Conservation (phyloP, 2,797 vertebrate genomes). For the Halcyon leucocephala region DNA sequence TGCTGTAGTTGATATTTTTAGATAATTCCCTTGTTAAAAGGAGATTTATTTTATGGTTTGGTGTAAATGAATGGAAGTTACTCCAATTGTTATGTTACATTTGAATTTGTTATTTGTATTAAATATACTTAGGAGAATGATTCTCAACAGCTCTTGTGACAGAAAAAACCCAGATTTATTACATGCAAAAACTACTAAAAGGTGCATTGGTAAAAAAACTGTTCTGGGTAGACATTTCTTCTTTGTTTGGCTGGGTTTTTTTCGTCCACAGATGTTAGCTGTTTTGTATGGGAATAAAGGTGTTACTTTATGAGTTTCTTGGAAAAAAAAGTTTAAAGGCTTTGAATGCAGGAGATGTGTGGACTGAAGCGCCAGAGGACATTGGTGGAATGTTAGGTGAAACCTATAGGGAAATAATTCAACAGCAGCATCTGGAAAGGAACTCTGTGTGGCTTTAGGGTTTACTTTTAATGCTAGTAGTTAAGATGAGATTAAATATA, state of each 20-base stretch:
- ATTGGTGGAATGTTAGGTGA: slow-evolving; percentile 74
- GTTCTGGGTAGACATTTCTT: slow-evolving; percentile 17
- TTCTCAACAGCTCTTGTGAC: slow-evolving; percentile 15
- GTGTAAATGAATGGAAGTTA: slow-evolving; percentile 23
- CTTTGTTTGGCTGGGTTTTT: slow-evolving; percentile 55
- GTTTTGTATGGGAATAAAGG: slow-evolving; percentile 77
- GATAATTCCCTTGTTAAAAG: slow-evolving; percentile 29
- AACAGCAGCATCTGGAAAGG: slow-evolving; percentile 79
- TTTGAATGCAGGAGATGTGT: slow-evolving; percentile 62
- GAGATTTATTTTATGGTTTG: background rate
- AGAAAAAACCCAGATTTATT: slow-evolving; percentile 53
- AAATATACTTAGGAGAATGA: slow-evolving; percentile 29
- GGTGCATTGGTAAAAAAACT: slow-evolving; percentile 10
- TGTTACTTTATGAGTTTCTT: slow-evolving; percentile 79
- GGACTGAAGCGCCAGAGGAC: slow-evolving; percentile 69
- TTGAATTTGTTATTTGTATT: slow-evolving; percentile 39
- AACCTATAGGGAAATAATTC: slow-evolving; percentile 71
- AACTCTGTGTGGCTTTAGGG: slow-evolving; percentile 70
- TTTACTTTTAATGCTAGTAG: slow-evolving; percentile 74
- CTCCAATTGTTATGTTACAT: background rate
- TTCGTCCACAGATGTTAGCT: slow-evolving; percentile 75
- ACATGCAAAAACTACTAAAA: slow-evolving; percentile 46
- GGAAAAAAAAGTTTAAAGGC: slow-evolving; percentile 72
- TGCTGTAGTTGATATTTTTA: background rate
- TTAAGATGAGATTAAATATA: slow-evolving; percentile 78